These are phyloP conservation scores for Phaethon lepturus DNA, from an alignment of 2,113 vertebrate species.

Conservation along the genomic window DNA sequence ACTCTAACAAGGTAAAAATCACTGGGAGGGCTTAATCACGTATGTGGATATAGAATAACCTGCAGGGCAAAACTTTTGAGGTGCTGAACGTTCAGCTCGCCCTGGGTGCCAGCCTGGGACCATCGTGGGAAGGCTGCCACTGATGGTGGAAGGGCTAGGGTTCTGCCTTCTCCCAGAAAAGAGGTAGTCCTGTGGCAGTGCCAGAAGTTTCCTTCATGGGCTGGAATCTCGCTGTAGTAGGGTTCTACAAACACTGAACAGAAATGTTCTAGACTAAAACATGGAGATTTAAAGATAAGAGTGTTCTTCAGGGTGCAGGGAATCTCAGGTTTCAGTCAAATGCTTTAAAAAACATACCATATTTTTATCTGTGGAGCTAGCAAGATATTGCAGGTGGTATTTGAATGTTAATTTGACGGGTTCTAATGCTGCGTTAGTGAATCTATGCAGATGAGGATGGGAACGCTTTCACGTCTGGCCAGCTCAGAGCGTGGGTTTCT, in stretches of 20 bases:
- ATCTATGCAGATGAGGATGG: background rate
- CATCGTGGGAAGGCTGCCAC: background rate
- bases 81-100: background rate
- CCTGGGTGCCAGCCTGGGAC: background rate
- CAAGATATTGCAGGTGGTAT: background rate
- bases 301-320: background rate
- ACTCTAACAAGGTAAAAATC: background rate
- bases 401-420: background rate
- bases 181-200: background rate
- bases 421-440: background rate
- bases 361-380: background rate
- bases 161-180: background rate
- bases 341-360: background rate
- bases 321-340: background rate
- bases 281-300: background rate
- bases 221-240: too few species aligned
- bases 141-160: rapidly evolving
- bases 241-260: background rate
- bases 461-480: background rate
- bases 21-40: background rate
- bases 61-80: background rate
- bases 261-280: background rate
- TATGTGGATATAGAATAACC: background rate
- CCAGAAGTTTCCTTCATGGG: background rate
- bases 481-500: background rate